phyloP scores from a whole-genome alignment of 2,113 vertebrate genomes.

The Muscicapa adusta region DNA sequence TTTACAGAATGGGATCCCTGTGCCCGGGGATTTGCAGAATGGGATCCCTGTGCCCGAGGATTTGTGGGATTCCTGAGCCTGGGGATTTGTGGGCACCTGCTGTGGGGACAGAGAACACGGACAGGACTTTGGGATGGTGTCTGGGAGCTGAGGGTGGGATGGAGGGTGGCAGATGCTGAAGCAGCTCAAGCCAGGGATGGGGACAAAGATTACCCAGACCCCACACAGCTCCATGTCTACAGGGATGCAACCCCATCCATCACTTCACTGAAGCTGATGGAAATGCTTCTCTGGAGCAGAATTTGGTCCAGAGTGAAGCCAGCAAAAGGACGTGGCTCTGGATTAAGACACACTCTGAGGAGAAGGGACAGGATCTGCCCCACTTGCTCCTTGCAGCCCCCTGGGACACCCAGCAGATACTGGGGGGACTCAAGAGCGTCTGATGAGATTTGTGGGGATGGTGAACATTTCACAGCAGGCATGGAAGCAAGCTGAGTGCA shows the following conservation, averaged over 20 bases:
- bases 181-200: neutral
- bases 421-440: accelerated
- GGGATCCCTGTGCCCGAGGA: no score
- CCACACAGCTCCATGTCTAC: accelerated
- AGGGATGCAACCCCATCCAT: accelerated
- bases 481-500: neutral
- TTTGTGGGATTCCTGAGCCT: neutral
- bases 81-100: no score
- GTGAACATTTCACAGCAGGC: neutral
- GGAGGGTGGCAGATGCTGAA: neutral
- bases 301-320: neutral
- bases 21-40: no score
- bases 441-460: neutral
- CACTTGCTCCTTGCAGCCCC: neutral
- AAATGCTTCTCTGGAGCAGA: neutral
- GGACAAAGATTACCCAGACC: neutral
- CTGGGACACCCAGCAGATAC: neutral
- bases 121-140: accelerated
- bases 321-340: neutral
- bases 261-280: neutral
- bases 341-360: neutral
- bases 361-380: neutral
- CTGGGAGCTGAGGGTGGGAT: neutral
- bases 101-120: accelerated
- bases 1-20: accelerated